Evolutionary conservation across 2,797 vertebrate species (phyloP), one percentile per base, ranked within the genome.

Genomic region (Aplochiton taeniatus): DNA sequence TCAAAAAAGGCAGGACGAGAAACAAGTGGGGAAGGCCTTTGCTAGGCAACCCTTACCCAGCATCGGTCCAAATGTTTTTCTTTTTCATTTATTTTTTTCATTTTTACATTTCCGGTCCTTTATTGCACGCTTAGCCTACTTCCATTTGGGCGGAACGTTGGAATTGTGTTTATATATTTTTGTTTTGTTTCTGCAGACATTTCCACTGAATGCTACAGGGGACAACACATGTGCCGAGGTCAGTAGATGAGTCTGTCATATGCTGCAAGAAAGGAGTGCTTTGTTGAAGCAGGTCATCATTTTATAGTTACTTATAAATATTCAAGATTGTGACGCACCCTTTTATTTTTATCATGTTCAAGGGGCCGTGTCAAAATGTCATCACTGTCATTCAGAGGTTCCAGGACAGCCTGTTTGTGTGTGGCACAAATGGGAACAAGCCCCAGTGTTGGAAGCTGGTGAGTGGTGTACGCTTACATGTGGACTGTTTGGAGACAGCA

Each of bases 371-470:
- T 83, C 47, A 83, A 68, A 88, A 91, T 68, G 75, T 85, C 3
- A 76, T 92, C 59, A 93, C 90, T 0, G 79, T 91, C 16, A 90
- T 94, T 14, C 86, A 93, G 67, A 83, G 74, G 66, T 88, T 92
- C 41, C 72, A 90, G 20, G 78, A 87, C 20, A 61, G 54, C 9
- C 12, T 89, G 13, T 86, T 92, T 56, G 90, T 92, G 11, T 94
- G 93, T 62, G 91, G 90, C 1, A 90, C 91, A 1, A 91, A 91
- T 20, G 88, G 86, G 72, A 17, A 59, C 12, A 70, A 60, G 2
- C 91, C 91, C 0, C 72, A 14, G 53, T 94, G 93, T 49, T 91
- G 90, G 92, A 88, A 81, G 9, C 69, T 92, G 72, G 92, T 92
- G 44, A 84, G 89, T 83, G 12, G 31, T 31, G 31, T 31, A 31